Evolutionary conservation across 2,113 vertebrate genomes (phyloP).

Genomic region (Thermophis baileyi): DNA sequence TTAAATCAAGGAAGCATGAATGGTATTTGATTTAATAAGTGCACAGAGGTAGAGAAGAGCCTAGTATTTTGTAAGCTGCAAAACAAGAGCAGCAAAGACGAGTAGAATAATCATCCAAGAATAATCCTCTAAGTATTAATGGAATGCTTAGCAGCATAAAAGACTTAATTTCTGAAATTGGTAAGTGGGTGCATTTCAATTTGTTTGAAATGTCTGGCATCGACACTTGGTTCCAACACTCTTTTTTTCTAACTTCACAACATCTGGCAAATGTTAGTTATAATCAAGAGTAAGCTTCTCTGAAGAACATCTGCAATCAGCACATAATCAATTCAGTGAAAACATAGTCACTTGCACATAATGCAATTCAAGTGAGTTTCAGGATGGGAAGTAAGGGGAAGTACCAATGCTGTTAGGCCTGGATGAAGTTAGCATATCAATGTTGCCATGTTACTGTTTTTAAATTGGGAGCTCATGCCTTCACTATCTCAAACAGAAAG

Average conservation of each 20-base stretch:
- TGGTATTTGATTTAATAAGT: constrained; percentile 25
- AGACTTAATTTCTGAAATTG: constrained; percentile 32
- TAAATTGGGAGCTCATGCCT: neutral
- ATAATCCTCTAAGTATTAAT: constrained; percentile 18
- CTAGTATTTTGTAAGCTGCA: neutral
- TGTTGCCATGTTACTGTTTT: neutral
- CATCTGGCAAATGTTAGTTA: constrained; percentile 30
- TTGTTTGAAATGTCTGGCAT: constrained; percentile 13
- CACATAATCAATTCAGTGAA: constrained; percentile 21
- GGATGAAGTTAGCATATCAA: neutral
- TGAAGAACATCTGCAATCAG: constrained; percentile 31
- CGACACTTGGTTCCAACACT: constrained; percentile 2
- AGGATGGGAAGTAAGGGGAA: neutral
- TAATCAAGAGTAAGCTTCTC: constrained; percentile 17
- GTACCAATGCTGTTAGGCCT: neutral
- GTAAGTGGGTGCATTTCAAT: constrained; percentile 23
- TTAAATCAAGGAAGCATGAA: constrained; percentile 14
- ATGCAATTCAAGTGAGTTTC: constrained; percentile 5
- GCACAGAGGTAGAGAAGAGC: neutral
- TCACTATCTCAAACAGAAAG: neutral
- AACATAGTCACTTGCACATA: constrained; percentile 10
- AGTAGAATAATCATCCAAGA: neutral
- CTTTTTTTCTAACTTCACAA: constrained; percentile 18
- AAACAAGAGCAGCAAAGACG: neutral
- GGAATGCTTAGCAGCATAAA: constrained; percentile 22